These are phyloP conservation scores for Microplitis demolitor DNA, from an alignment of 1,140 invertebrate genomes.

Conservation along the genomic window DNA sequence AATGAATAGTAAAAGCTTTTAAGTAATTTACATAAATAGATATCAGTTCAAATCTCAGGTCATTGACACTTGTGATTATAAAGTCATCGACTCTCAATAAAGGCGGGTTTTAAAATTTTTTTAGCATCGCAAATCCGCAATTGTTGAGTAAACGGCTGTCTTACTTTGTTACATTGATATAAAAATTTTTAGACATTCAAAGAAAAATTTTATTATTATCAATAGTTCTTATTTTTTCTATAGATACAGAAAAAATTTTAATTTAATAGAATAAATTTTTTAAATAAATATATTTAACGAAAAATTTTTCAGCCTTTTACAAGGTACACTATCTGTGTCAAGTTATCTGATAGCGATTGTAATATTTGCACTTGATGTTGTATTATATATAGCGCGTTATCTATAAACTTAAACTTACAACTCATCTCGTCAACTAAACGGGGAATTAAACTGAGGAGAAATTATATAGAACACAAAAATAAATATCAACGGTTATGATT, in stretches of 20 bases:
- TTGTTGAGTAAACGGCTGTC: neutral
- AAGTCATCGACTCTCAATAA: neutral
- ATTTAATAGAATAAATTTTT: too few relatives aligned
- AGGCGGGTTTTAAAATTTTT: neutral
- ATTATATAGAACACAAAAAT: too few relatives aligned
- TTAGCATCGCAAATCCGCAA: neutral
- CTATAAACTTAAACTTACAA: neutral
- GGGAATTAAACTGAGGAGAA: too few relatives aligned
- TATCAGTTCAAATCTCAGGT: neutral
- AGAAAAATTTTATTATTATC: too few relatives aligned
- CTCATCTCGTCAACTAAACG: too few relatives aligned
- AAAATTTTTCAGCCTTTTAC: too few relatives aligned
- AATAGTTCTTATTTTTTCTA: too few relatives aligned
- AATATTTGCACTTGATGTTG: neutral
- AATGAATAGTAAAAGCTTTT: neutral
- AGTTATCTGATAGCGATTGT: neutral
- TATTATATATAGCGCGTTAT: neutral
- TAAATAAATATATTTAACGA: too few relatives aligned
- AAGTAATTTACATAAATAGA: neutral
- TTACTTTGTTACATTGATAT: neutral
- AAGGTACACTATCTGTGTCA: neutral
- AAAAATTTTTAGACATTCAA: too few relatives aligned
- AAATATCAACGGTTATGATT: too few relatives aligned
- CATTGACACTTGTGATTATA: neutral
- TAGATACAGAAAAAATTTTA: too few relatives aligned